Evolutionary conservation across 2,797 vertebrate genomes (phyloP), one percentile per base, ranked within the genome.

Genomic region (Pangasius sanitwongsei): DNA sequence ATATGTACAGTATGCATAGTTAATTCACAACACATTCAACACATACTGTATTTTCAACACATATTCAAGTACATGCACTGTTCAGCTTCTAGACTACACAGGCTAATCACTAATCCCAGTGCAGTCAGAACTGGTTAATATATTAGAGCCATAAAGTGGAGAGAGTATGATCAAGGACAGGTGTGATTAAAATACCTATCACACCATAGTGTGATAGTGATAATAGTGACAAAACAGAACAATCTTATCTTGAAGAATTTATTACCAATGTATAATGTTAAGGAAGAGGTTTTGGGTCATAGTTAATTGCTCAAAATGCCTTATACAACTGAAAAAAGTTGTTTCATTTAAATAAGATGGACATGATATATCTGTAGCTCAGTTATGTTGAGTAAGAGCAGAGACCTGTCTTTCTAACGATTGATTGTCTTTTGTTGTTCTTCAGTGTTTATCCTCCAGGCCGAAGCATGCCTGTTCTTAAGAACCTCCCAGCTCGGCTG

Each of bases 381-480:
- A 70, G 44, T 16, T 72, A 53, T 78, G 50, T 41, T 63, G 16
- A 82, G n/a, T 74, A 72, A 83, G 59, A 31, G 69, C 57, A 65
- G 13, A 37, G 77, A 86, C 59, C 15, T 83, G 48, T 83, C n/a
- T 83, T 23, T 89, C 85, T 88, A 82, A 91, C 93, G 91, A 83
- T 86, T 87, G 44, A 72, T 57, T 91, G 90, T 87, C 7, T 89
- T 89, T 59, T 78, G 31, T 91, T 5, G 44, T 53, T 87, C 74
- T 25, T 53, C 23, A 91, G 92, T 89, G 89, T 91, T 91, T 87
- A 89, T 83, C 83, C 87, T 89, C 91, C 89, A 82, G 87, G 91
- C 84, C 53, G 81, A 93, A 95, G 86, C 93, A 97, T 97, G 96
- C 95, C 96, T 18, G 89, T 96, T 94, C 91, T 96, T 93, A 96